These are phyloP conservation scores for Holocentrus rufus DNA, from an alignment of 2,797 vertebrate genomes.

Conservation along the genomic window DNA sequence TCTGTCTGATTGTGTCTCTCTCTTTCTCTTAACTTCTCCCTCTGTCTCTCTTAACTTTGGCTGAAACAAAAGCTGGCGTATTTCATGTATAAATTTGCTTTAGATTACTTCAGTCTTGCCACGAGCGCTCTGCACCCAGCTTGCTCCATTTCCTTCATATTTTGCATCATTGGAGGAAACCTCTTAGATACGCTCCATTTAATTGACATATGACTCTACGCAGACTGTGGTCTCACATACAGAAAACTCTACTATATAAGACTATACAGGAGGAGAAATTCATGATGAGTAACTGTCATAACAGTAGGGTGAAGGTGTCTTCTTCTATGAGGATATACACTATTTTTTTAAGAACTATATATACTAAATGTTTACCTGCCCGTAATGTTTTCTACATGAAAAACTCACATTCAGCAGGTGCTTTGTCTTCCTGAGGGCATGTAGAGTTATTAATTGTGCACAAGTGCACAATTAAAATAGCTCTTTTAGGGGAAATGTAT, in stretches of 20 bases:
- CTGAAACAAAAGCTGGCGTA: slow-evolving; percentile 16
- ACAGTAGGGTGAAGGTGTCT: not conserved
- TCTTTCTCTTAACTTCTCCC: slow-evolving; percentile 8
- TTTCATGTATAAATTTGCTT: slow-evolving; percentile 30
- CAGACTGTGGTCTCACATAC: slow-evolving; percentile 3
- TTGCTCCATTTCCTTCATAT: not conserved
- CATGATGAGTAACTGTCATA: not conserved
- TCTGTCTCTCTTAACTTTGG: slow-evolving; percentile 10
- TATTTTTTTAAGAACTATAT: slow-evolving; percentile 35
- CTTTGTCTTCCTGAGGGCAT: slow-evolving; percentile 52
- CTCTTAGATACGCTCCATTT: slow-evolving; percentile 37
- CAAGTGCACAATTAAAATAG: slow-evolving; percentile 62
- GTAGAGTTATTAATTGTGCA: slow-evolving; percentile 9
- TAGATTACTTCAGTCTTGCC: slow-evolving; percentile 4
- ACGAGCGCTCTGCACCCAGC: slow-evolving; percentile 2
- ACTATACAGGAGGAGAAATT: not conserved
- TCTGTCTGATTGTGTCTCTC: slow-evolving; percentile 11
- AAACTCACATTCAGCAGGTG: slow-evolving; percentile 55
- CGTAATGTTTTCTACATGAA: slow-evolving; percentile 36
- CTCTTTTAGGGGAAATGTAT: slow-evolving; percentile 48
- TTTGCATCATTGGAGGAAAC: slow-evolving; percentile 5
- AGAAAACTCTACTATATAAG: not conserved
- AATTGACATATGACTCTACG: slow-evolving; percentile 13
- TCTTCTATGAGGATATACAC: not conserved
- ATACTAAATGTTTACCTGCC: slow-evolving; percentile 52